Conservation (phyloP, 2,797 vertebrate genomes). For the Eupleurogrammus muticus region DNA sequence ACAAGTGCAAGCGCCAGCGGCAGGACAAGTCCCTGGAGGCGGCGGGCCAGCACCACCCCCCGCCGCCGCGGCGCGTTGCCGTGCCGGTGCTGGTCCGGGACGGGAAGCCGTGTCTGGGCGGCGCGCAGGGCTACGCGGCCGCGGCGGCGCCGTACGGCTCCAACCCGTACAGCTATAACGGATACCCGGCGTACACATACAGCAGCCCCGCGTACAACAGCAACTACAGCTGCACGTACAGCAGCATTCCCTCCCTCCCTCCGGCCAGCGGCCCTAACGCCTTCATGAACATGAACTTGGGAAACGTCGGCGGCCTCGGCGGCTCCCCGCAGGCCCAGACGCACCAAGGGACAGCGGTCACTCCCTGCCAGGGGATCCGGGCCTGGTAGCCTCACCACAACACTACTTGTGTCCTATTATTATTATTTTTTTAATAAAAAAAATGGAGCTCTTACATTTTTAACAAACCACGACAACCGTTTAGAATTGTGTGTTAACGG, state of each 20-base stretch:
- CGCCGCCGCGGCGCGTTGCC: slow-evolving; percentile 88
- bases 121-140: slow-evolving; percentile 85
- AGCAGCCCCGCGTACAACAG: slow-evolving; percentile 87
- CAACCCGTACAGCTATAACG: slow-evolving; percentile 84
- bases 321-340: slow-evolving; percentile 82
- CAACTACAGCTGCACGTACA: slow-evolving; percentile 91
- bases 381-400: slow-evolving; percentile 86
- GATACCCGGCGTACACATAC: slow-evolving; percentile 86
- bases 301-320: slow-evolving; percentile 83
- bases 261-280: slow-evolving; percentile 80
- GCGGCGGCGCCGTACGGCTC: slow-evolving; percentile 80
- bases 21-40: slow-evolving; percentile 94
- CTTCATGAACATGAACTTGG: slow-evolving; percentile 89
- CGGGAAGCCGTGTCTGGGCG: slow-evolving; percentile 91
- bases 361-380: slow-evolving; percentile 92
- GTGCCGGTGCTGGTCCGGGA: slow-evolving; percentile 94
- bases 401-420: neutral
- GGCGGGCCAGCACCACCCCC: slow-evolving; percentile 83
- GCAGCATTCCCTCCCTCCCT: slow-evolving; percentile 83
- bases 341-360: slow-evolving; percentile 84
- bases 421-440: neutral
- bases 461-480: slow-evolving; percentile 1
- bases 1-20: slow-evolving; percentile 95
- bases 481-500: slow-evolving; percentile 26
- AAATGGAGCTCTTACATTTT: slow-evolving; percentile 29